Base-by-base conservation (phyloP, 2,888 invertebrate genomes). In the Rhagophthalmus giganteus region DNA sequence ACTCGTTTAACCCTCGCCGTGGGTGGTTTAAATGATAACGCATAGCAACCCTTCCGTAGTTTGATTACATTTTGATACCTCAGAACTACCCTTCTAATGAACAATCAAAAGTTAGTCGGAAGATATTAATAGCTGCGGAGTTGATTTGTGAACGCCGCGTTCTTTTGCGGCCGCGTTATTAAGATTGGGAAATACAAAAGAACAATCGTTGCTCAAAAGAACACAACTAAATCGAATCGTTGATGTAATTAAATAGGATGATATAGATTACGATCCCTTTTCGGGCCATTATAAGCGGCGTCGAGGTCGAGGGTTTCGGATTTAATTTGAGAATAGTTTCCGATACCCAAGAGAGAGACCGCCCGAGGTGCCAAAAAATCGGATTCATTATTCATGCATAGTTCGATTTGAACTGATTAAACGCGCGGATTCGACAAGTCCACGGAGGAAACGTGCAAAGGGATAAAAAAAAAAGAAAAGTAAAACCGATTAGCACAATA, bases 401-500 rank as follows among this genome's bases (percentile, higher is more conserved):
- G n/a, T n/a, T n/a, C n/a, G n/a, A n/a, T n/a, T n/a, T n/a, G n/a
- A n/a, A n/a, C n/a, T n/a, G n/a, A n/a, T n/a, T n/a, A n/a, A n/a
- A n/a, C n/a, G n/a, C n/a, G n/a, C n/a, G n/a, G n/a, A n/a, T n/a
- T n/a, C n/a, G n/a, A n/a, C n/a, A n/a, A n/a, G n/a, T n/a, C n/a
- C n/a, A n/a, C n/a, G n/a, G n/a, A n/a, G n/a, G n/a, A n/a, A n/a
- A n/a, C n/a, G n/a, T n/a, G n/a, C n/a, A n/a, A n/a, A n/a, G n/a
- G n/a, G n/a, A n/a, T n/a, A n/a, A n/a, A n/a, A n/a, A n/a, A n/a
- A n/a, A 12, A 7, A 37, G 10, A 26, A 13, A 24, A 59, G 49
- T 30, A 45, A 49, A 50, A 42, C 44, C 52, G 60, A 58, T 60
- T 58, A 60, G 52, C 40, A 60, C 60, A 60, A 60, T 48, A 30